A percentile compares a stretch with the other conserved stretches of the same genome.
Evolutionary conservation across 2,888 invertebrate genomes (phyloP).

Genomic region (Aphelenchoides bicaudatus): DNA sequence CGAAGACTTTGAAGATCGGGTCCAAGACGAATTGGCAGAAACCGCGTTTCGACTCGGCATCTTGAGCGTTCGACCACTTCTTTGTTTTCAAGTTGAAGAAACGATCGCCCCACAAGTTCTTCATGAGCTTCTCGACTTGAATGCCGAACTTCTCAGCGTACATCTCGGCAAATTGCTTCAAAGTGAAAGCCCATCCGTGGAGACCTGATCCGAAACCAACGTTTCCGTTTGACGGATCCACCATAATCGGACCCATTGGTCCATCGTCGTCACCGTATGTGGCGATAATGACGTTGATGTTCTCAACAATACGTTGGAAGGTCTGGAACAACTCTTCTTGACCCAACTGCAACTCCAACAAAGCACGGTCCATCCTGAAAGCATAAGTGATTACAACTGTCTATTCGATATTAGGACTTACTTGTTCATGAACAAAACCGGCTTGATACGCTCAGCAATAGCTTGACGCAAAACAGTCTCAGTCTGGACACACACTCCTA

Average conservation of each 20-base stretch:
- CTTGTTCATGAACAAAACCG: slow-evolving; percentile 99
- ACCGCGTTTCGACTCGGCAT: slow-evolving; percentile 78
- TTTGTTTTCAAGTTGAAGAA: slow-evolving; percentile 95
- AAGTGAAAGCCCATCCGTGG: slow-evolving; percentile 99
- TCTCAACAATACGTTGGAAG: slow-evolving; percentile 98
- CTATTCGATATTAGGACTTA: too few relatives aligned
- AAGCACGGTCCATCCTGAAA: slow-evolving; percentile 99
- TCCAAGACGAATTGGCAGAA: slow-evolving; percentile 98
- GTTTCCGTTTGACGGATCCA: slow-evolving; percentile 94
- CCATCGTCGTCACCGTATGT: slow-evolving; percentile 95
- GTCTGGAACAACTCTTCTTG: slow-evolving; percentile 90
- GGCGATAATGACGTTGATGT: slow-evolving; percentile 98
- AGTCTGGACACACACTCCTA: slow-evolving; percentile 99
- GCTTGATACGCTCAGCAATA: slow-evolving; percentile 98
- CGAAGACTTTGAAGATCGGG: slow-evolving; percentile 92
- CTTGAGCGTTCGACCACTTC: slow-evolving; percentile 76
- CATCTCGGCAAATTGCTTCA: slow-evolving; percentile 99
- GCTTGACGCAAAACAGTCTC: slow-evolving; percentile 99
- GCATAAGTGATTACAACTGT: too few relatives aligned
- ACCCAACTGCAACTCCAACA: slow-evolving; percentile 91
- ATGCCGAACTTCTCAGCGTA: slow-evolving; percentile 98
- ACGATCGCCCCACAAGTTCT: slow-evolving; percentile 89
- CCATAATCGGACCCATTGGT: slow-evolving; percentile 98
- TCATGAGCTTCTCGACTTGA: slow-evolving; percentile 90
- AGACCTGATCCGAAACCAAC: slow-evolving; percentile 99